Conservation (phyloP, 2,113 vertebrate genomes). For the Neotoma lepida region DNA sequence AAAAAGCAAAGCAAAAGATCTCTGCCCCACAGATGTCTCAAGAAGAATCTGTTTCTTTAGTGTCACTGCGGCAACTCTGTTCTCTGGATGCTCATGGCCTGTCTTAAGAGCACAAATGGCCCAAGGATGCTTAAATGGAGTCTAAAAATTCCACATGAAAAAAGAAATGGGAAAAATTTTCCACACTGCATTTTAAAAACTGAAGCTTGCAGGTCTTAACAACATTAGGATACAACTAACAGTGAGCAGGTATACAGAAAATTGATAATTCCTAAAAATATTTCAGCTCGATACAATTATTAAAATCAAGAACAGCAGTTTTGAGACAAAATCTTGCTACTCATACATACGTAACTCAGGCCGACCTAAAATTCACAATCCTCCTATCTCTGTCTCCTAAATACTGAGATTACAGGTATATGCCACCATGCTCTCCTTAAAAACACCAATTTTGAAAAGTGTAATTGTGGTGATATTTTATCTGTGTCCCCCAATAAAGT, state of each 20-base stretch:
- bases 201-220: background rate
- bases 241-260: background rate
- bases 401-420: background rate
- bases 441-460: background rate
- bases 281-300: background rate
- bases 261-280: background rate
- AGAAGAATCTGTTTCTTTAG: background rate
- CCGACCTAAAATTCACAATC: background rate
- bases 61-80: background rate
- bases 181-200: background rate
- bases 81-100: slow-evolving; percentile 15
- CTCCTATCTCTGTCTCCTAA: background rate
- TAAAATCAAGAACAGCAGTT: background rate
- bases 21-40: background rate
- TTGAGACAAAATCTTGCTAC: background rate
- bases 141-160: slow-evolving; percentile 30
- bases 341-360: background rate
- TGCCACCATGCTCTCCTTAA: background rate
- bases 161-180: slow-evolving; percentile 39
- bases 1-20: slow-evolving; percentile 46
- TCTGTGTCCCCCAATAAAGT: no score
- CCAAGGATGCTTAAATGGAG: background rate
- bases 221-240: background rate
- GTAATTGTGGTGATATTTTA: no score
- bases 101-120: slow-evolving; percentile 19